phyloP scores from a whole-genome alignment of 2,888 invertebrate species.

The Herminia tarsipennalis region DNA sequence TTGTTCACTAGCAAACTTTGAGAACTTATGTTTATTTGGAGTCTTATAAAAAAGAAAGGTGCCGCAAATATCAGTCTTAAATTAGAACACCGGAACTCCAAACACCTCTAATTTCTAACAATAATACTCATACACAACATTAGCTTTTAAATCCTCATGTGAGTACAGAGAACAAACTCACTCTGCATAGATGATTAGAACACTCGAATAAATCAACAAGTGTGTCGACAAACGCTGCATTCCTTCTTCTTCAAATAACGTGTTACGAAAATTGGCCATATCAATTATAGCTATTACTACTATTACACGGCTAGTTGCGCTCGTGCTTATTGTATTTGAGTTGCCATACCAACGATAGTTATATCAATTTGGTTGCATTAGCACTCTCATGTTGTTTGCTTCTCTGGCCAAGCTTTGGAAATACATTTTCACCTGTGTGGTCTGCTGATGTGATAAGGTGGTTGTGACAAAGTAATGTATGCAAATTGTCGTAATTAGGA shows the following conservation, averaged over 20 bases:
- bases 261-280: conserved; percentile 61
- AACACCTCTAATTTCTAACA: neutral
- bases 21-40: too few species aligned
- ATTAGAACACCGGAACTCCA: too few species aligned
- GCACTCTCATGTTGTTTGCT: conserved; percentile 41
- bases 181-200: conserved; percentile 7
- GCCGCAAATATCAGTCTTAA: too few species aligned
- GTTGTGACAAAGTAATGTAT: conserved; percentile 33
- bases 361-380: conserved; percentile 73
- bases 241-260: conserved; percentile 37
- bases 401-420: conserved; percentile 29
- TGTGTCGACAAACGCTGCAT: conserved; percentile 37
- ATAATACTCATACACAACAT: neutral
- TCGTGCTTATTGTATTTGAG: conserved; percentile 60
- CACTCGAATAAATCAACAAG: conserved; percentile 23
- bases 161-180: neutral
- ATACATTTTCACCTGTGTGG: conserved; percentile 45
- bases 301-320: conserved; percentile 53
- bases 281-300: conserved; percentile 63
- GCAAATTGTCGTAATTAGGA: conserved; percentile 28
- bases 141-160: neutral
- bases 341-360: conserved; percentile 63
- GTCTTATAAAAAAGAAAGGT: too few species aligned
- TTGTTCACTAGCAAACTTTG: too few species aligned
- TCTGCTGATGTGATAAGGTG: conserved; percentile 30